Evolutionary conservation across 2,113 vertebrate genomes (phyloP).

Genomic region (Tenebrosternarchus preto): DNA sequence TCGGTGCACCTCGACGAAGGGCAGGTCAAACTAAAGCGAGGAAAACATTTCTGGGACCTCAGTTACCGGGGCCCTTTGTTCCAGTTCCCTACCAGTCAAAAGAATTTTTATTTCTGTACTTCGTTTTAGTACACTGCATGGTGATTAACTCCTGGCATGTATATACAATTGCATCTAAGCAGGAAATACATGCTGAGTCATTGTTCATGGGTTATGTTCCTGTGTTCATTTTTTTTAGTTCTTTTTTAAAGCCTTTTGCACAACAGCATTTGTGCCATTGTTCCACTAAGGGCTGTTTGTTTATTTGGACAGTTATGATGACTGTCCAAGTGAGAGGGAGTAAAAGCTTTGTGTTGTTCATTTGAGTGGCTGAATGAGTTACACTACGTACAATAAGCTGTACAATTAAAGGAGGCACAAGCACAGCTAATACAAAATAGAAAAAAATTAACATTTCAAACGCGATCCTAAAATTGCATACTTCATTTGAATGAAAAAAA

Average conservation of each 20-base stretch:
- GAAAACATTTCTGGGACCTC: background rate
- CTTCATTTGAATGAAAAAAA: background rate
- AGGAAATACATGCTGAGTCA: too few species aligned
- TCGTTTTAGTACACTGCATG: too few species aligned
- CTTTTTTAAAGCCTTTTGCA: background rate
- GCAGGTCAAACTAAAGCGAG: constrained; percentile 76
- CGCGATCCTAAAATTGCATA: too few species aligned
- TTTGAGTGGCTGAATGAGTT: background rate
- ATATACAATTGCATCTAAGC: too few species aligned
- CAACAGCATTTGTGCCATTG: background rate
- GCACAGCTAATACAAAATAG: background rate
- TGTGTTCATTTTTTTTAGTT: too few species aligned
- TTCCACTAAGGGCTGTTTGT: background rate
- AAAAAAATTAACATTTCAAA: too few species aligned
- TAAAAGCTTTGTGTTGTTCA: background rate
- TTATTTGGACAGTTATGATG: background rate
- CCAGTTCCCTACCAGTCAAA: too few species aligned
- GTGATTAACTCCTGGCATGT: too few species aligned
- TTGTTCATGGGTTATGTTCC: background rate
- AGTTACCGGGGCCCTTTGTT: too few species aligned
- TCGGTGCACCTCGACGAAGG: constrained; percentile 81
- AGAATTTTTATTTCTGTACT: too few species aligned
- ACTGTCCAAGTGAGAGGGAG: background rate
- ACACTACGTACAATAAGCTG: background rate
- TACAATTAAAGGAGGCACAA: background rate